These are phyloP conservation scores for Drosophila kuntzei DNA, from an alignment of 2,888 invertebrate genomes.

Conservation along the genomic window DNA sequence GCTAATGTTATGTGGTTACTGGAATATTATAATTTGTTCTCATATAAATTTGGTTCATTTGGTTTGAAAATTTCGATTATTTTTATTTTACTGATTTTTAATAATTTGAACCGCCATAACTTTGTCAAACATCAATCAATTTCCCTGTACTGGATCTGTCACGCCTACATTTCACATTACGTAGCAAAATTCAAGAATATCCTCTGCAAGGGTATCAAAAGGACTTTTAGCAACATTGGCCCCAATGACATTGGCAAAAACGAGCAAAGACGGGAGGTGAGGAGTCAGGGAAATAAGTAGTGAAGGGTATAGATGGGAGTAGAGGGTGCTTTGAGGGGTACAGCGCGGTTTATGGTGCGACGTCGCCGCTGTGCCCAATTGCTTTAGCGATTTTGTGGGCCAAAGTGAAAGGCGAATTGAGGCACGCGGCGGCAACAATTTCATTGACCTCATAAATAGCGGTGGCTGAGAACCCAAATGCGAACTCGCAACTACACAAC, in stretches of 20 bases:
- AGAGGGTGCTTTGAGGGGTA: not conserved
- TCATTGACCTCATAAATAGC: constrained; percentile 79
- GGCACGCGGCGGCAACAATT: constrained; percentile 55
- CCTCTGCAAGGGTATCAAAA: not conserved
- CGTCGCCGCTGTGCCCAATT: constrained; percentile 72
- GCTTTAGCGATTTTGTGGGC: constrained; percentile 36
- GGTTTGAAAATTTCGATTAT: no score
- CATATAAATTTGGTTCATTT: no score
- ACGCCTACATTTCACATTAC: not conserved
- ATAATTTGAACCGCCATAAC: no score
- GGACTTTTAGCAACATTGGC: constrained; percentile 51
- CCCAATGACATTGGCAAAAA: constrained; percentile 68
- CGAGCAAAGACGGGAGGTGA: constrained; percentile 7
- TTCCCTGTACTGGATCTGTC: no score
- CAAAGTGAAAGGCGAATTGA: constrained; percentile 15
- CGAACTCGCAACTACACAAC: constrained; percentile 15
- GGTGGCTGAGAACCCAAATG: constrained; percentile 31
- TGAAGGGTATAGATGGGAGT: no score
- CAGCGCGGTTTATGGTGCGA: constrained; percentile 48
- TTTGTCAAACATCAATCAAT: no score
- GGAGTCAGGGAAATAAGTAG: not conserved
- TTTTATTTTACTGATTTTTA: no score
- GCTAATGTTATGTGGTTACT: no score
- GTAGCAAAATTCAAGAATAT: not conserved
- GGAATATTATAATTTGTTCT: no score